Evolutionary conservation across 1,140 invertebrate species (phyloP), one percentile per base, ranked within the genome.

Genomic region (Lasioglossum baleicum): DNA sequence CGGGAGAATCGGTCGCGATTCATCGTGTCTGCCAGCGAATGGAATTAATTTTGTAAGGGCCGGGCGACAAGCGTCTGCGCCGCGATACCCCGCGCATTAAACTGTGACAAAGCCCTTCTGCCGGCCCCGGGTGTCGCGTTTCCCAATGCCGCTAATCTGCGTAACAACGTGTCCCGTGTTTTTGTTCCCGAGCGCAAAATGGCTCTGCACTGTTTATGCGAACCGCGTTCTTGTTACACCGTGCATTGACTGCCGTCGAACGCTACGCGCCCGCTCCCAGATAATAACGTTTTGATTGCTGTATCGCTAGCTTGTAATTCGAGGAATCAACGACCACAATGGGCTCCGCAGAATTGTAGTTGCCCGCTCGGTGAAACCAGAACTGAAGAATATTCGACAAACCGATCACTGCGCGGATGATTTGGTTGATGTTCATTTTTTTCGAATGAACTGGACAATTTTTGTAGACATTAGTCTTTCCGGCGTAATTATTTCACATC

Each of bases 1-100:
- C 66, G 65, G 22, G 65, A 48, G 11, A 35, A 69, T 69, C 68
- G 65, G 69, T 76, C 13, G 74, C 58, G 69, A 78, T 63, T 56
- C 76, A 44, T 65, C 69, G 22, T 35, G 35, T 58, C 10, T 17
- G 31, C 26, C 65, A 15, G 26, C 66, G 66, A 63, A 70, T 71
- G 58, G 75, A 77, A 77, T 77, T 77, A 77, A 77, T 77, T 77
- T 71, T 71, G 42, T 63, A 71, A 77, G 67, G 58, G 67, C 22
- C 22, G 1, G 56, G 13, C n/a, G 17, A 35, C 40, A 8, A n/a
- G 31, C 2, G 63, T 35, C 53, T 60, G 65, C 35, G 35, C 31
- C 74, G 51, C 65, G 74, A 60, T 44, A 64, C 51, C 15, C 35
- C 17, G 22, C 15, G 68, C 35, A 42, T 78, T 72, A 72, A 35